Evolutionary conservation across 2,888 invertebrate species (phyloP), one percentile per base, ranked within the genome.

Genomic region (Spicauda simplicius): DNA sequence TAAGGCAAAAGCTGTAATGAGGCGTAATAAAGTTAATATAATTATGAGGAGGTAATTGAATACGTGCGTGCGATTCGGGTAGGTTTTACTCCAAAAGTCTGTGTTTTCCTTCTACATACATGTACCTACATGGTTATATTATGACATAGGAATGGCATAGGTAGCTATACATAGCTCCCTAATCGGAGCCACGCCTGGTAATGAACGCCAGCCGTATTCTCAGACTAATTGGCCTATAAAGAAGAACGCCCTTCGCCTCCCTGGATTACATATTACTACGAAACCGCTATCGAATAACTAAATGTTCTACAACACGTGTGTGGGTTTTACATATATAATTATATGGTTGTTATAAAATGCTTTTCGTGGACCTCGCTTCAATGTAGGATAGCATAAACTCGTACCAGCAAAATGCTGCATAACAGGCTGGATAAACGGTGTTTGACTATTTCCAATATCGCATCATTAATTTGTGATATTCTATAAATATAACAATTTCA

Each of bases 181-280:
- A 81, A 85, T 82, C 80, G 81, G 77, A 72, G 74, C 70, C 73
- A 77, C 76, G 77, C 65, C 70, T 71, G 72, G 77, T 85, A 86
- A 87, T 85, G 80, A 87, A 84, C 79, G 82, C 77, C 77, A 81
- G 77, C 79, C 77, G 78, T 84, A 82, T 82, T 81, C 81, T 80
- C 79, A 78, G 77, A 77, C 85, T 87, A 88, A 88, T 88, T 87
- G 82, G 81, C 76, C 76, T 77, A 84, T 87, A 85, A 85, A 87
- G 80, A 80, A 83, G 72, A 73, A 74, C 72, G 69, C 76, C 76
- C 78, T 77, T 80, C 74, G 72, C 76, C 73, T 74, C 75, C 30
- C 73, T 78, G 74, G 79, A 83, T 81, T 85, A 84, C 75, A 81
- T 84, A 57, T 56, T 55, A 59, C 30, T 59, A 60, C 33, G 8